A percentile compares a stretch with the other conserved stretches of the same genome.
Conservation (phyloP, 2,113 vertebrate genomes). For the Oryctolagus cuniculus region mOryCun1.1 NC_091435.1:42926001-42926500, state of each 20-base stretch:
- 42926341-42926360: not conserved
- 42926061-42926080: not conserved
- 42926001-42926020: constrained; percentile 21
- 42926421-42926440: constrained; percentile 34
- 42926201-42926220: not conserved
- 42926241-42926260: not conserved
- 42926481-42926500: constrained; percentile 51
- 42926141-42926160: not conserved
- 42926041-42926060: not conserved
- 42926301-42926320: constrained; percentile 43
- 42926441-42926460: constrained; percentile 45
- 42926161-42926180: constrained; percentile 3
- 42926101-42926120: not conserved
- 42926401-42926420: constrained; percentile 20
- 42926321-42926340: not conserved
- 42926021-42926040: not conserved
- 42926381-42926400: not conserved
- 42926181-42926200: not conserved
- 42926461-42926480: constrained; percentile 16
- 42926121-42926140: not conserved
- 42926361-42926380: constrained; percentile 18
- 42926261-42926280: not conserved
- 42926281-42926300: not conserved
- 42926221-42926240: not conserved
- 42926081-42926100: not conserved